Base-by-base conservation (phyloP, 1,140 invertebrate species). In the Calliopsis andreniformis region DNA sequence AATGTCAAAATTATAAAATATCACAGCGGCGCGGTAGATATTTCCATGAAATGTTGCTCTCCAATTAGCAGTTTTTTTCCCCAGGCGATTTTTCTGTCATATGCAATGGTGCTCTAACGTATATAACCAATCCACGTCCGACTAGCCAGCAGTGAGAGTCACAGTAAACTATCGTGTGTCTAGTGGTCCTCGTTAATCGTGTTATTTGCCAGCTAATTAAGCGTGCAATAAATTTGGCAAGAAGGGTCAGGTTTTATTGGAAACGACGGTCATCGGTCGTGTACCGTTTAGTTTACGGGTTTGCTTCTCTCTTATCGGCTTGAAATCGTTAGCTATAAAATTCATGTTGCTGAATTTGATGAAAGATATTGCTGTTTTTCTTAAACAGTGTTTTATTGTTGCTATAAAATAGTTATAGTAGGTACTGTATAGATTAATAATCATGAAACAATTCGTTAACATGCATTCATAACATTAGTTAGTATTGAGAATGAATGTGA, bases 171-270 rank as follows among this genome's bases (percentile, higher is more conserved):
- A 73, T 83, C 63, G 75, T 59, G 42, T 12, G 14, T 43, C 47
- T 45, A 28, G 35, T 61, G 71, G 32, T 25, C 61, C 62, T 72
- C 73, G 71, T 86, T 84, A 86, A 86, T 86, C 82, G 81, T 76
- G 82, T 86, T 86, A 84, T 86, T 86, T 86, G 79, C 71, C 58
- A 71, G 76, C 84, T 86, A 86, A 86, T 86, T 86, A 84, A 86
- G 77, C 79, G 75, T 58, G 68, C 84, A 56, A 86, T 86, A 86
- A 86, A 86, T 86, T 84, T 62, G 75, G 20, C 49, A 53, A 25
- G 30, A 20, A 28, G 25, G 25, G 4, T 47, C n/a, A 23, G 49
- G 51, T 32, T 67, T 67, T 66, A 73, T 67, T 73, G 71, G 62
- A 43, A 67, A 35, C 62, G 45, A 16, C 62, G 14, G 28, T 20